Percentiles rank a stretch among this genome's conserved stretches.
Conservation (phyloP, 2,113 vertebrate genomes). For the Albula glossodonta region DNA sequence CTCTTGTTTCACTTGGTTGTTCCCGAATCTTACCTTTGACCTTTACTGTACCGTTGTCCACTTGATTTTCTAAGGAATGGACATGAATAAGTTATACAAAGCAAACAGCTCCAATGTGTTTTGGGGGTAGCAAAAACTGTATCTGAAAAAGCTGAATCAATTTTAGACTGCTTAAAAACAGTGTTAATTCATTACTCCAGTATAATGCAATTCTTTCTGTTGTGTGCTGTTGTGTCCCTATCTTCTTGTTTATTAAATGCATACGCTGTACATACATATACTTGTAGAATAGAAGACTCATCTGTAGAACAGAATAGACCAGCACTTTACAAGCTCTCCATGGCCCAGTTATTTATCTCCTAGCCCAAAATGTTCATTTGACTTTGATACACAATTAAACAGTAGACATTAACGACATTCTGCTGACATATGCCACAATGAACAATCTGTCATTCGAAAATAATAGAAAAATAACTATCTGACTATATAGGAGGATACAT, state of each 20-base stretch:
- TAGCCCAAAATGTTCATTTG: background rate
- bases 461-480: background rate
- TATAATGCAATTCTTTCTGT: background rate
- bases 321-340: background rate
- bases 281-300: background rate
- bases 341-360: background rate
- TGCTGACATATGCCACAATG: background rate
- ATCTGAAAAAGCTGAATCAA: slow-evolving; percentile 37
- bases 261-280: background rate
- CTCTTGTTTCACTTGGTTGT: slow-evolving; percentile 17
- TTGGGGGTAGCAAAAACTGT: slow-evolving; percentile 29
- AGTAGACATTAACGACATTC: background rate
- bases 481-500: too few relatives aligned
- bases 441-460: background rate
- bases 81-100: slow-evolving; percentile 24
- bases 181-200: too few relatives aligned
- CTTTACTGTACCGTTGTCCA: slow-evolving; percentile 2
- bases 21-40: slow-evolving; percentile 33
- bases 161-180: slow-evolving; percentile 12
- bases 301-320: too few relatives aligned
- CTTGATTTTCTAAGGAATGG: slow-evolving; percentile 1
- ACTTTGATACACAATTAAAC: background rate
- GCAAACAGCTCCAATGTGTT: slow-evolving; percentile 30
- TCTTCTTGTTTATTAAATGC: background rate
- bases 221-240: background rate